Percentiles rank a stretch among this genome's conserved stretches.
Evolutionary conservation across 2,113 vertebrate species (phyloP).

Genomic region (Columba livia): DNA sequence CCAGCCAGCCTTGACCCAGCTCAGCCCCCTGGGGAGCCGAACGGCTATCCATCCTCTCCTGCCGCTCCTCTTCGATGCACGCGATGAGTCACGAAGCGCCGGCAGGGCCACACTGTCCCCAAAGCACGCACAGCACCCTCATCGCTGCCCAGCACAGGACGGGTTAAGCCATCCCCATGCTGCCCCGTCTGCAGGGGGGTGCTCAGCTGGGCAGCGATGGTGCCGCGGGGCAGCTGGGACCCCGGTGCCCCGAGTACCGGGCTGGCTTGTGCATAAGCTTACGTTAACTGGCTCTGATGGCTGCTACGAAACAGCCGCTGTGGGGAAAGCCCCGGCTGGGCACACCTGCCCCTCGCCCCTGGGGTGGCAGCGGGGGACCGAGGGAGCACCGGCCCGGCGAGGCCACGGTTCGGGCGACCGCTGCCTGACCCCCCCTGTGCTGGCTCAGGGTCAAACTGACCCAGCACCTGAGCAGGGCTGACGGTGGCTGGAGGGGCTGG

Average conservation of each 20-base stretch:
- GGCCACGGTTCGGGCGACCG: background rate
- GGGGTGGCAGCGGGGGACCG: rapidly evolving
- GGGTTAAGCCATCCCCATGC: background rate
- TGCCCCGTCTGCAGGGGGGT: background rate
- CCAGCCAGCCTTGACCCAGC: background rate
- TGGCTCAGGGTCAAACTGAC: background rate
- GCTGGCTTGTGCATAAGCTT: background rate
- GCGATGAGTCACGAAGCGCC: background rate
- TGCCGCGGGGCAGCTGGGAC: background rate
- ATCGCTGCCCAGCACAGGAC: rapidly evolving
- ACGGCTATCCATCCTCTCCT: background rate
- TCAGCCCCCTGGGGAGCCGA: background rate
- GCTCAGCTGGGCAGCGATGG: background rate
- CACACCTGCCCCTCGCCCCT: background rate
- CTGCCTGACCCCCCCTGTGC: background rate
- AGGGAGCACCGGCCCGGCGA: rapidly evolving
- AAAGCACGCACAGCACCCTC: rapidly evolving
- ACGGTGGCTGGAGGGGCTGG: background rate
- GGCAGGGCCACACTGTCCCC: background rate
- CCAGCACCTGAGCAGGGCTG: background rate
- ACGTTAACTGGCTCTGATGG: background rate
- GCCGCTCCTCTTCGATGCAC: background rate
- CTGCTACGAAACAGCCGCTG: background rate
- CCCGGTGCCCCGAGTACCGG: rapidly evolving
- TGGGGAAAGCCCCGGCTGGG: background rate